A percentile compares a stretch with the other conserved stretches of the same genome.
Evolutionary conservation across 2,113 vertebrate genomes (phyloP).

Genomic region (Herpetotheres cachinnans): DNA sequence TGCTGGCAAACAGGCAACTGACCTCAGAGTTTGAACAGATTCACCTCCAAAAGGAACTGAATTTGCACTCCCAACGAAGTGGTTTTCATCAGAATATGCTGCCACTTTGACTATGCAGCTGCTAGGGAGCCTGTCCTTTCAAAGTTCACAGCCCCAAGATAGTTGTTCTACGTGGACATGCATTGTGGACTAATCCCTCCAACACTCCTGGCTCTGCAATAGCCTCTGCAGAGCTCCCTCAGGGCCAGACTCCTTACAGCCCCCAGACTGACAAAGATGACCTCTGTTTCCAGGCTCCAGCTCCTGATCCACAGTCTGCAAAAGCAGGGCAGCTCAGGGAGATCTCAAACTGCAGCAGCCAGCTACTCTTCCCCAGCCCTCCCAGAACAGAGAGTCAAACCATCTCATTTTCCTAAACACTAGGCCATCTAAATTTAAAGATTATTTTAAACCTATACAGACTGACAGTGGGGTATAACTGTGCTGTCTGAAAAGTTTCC

Average conservation of each 20-base stretch:
- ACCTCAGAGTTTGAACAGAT: background rate
- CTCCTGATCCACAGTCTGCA: background rate
- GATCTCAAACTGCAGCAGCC: background rate
- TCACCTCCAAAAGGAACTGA: background rate
- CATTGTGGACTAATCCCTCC: background rate
- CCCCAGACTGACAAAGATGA: background rate
- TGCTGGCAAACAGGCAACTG: background rate
- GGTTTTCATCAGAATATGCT: background rate
- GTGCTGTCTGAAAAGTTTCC: background rate
- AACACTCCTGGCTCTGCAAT: background rate
- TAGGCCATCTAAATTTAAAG: background rate
- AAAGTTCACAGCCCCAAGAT: background rate
- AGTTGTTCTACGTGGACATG: background rate
- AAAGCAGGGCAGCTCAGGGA: background rate
- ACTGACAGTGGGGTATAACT: background rate
- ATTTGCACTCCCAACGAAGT: background rate
- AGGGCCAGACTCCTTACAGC: background rate
- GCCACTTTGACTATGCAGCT: background rate
- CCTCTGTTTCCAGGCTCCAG: background rate
- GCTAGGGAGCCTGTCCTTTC: background rate
- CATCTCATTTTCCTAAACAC: background rate
- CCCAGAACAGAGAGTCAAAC: background rate
- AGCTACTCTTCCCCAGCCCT: background rate
- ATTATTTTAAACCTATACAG: background rate
- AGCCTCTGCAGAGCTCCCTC: background rate